Base-by-base conservation (phyloP, 1,140 invertebrate species). In the Chlorops oryzae region DNA sequence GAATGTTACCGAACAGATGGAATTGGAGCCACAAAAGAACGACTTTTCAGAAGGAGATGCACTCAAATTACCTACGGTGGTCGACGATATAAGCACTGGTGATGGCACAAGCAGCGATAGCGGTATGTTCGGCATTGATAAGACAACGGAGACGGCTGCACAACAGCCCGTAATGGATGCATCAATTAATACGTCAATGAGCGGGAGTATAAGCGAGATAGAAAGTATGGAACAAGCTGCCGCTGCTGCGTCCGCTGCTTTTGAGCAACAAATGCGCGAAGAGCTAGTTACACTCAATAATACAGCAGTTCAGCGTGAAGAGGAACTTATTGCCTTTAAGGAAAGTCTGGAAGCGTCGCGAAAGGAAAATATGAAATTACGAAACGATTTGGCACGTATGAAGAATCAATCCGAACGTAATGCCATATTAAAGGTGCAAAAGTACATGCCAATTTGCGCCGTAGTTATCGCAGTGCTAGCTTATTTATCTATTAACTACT, bases 301-400 rank as follows among this genome's bases (percentile, higher is more conserved):
- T 27, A 52, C 37, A 4, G 55, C 59, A 10, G 43, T 63, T 18
- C 55, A 64, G 45, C 58, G 52, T 1, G 69, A 72, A 15, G 70
- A 72, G 49, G 66, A 72, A 37, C 47, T 72, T 1, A 67, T 72
- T 35, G 41, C 59, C 22, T 72, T 67, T 48, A 72, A 72, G 45
- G 70, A 72, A 40, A 57, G 56, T n/a, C 52, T 67, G 24, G 63
- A 65, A 39, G 18, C 59, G 34, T 58, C 60, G 6, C 65, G 63
- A 45, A 56, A 47, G 3, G 58, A 50, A 18, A 69, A 65, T 59
- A n/a, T 69, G 5, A 39, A 59, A 13, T 51, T 72, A 15, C 57
- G 62, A 37, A 52, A 56, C 18, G 59, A 71, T 56, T 62, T 72
- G 21, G 54, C 54, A 21, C 37, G 56, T 18, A 38, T 72, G 9